These are phyloP conservation scores for Drosophila mayri DNA, from an alignment of 1,140 invertebrate species.

Conservation along the genomic window DNA sequence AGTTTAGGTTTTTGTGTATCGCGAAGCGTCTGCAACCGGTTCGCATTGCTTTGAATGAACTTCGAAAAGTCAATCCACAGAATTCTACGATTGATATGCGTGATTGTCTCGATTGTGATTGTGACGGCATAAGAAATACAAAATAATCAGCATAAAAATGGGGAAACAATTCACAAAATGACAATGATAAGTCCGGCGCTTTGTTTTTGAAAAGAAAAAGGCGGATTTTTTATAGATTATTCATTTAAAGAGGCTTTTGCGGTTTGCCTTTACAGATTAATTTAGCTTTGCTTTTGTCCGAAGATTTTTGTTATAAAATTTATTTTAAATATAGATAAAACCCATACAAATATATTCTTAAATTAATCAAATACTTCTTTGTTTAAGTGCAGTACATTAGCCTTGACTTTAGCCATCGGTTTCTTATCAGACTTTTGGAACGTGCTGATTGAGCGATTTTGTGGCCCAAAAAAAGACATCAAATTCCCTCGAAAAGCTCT, in stretches of 20 bases:
- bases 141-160: slow-evolving; percentile 31
- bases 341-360: no score
- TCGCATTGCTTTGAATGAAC: slow-evolving; percentile 31
- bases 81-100: slow-evolving; percentile 34
- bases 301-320: no score
- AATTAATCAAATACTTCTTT: not conserved
- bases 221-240: not conserved
- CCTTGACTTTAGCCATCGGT: slow-evolving; percentile 31
- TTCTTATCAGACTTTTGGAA: slow-evolving; percentile 24
- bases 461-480: not conserved
- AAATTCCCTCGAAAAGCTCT: slow-evolving; percentile 1
- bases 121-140: slow-evolving; percentile 24
- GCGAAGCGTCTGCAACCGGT: slow-evolving; percentile 30
- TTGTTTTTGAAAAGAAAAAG: slow-evolving; percentile 13
- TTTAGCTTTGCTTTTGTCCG: no score
- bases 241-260: not conserved
- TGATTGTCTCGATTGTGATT: slow-evolving; percentile 39
- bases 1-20: slow-evolving; percentile 21
- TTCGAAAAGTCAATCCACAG: slow-evolving; percentile 18
- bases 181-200: slow-evolving; percentile 34
- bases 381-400: slow-evolving; percentile 1
- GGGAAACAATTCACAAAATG: slow-evolving; percentile 12
- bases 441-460: slow-evolving; percentile 29
- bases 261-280: no score
- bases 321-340: no score